These are phyloP conservation scores for Cyanoderma ruficeps DNA, from an alignment of 2,113 vertebrate genomes.

Conservation along the genomic window DNA sequence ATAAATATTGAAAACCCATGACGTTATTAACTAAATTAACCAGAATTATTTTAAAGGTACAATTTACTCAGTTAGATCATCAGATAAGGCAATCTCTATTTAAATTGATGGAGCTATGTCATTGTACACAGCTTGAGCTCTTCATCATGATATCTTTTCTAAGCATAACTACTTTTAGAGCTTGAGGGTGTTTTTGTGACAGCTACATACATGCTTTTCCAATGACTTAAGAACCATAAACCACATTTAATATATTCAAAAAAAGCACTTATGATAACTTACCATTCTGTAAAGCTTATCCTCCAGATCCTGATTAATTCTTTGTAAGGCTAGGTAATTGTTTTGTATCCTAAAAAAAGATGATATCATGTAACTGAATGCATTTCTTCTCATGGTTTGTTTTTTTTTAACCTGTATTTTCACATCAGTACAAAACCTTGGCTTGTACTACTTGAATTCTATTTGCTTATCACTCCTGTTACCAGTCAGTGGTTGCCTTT, in stretches of 20 bases:
- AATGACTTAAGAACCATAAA: background rate
- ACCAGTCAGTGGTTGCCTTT: background rate
- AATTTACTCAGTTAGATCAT: background rate
- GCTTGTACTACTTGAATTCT: background rate
- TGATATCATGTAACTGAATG: constrained; percentile 7
- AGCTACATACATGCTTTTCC: background rate
- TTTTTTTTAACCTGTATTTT: constrained; percentile 10
- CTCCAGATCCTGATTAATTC: constrained; percentile 96
- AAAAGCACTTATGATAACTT: constrained; percentile 43
- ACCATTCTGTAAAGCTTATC: constrained; percentile 94
- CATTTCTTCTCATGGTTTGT: background rate
- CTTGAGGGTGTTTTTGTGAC: background rate
- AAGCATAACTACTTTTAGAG: background rate
- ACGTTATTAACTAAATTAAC: constrained; percentile 34
- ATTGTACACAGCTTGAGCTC: background rate
- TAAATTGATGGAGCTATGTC: background rate
- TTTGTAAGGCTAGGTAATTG: constrained; percentile 92
- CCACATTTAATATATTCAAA: background rate
- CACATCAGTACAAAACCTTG: background rate
- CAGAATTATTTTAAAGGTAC: constrained; percentile 31
- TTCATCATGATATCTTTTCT: background rate
- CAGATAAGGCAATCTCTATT: background rate
- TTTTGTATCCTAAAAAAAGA: constrained; percentile 89
- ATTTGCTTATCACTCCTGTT: constrained; percentile 17
- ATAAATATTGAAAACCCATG: background rate